phyloP scores from a whole-genome alignment of 1,140 invertebrate genomes.

The Dysdera silvatica region DNA sequence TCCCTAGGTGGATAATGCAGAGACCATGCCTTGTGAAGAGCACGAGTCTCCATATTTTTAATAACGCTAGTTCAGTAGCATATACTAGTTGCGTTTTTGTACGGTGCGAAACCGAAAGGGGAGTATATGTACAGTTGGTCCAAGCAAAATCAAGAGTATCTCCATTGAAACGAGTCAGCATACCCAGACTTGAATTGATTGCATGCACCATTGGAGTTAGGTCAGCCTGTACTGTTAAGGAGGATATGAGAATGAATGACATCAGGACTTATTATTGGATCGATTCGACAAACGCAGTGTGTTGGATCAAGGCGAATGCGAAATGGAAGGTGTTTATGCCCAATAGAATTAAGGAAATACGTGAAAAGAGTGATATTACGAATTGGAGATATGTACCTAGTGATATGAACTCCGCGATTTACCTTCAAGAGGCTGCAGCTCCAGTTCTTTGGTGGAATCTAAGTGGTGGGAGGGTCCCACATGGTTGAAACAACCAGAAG shows the following conservation, averaged over 20 bases:
- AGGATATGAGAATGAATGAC: neutral
- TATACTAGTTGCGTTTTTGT: neutral
- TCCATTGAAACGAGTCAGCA: conserved; percentile 18
- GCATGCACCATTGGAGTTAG: conserved; percentile 1
- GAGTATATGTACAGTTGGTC: neutral
- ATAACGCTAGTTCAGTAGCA: neutral
- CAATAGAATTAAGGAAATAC: conserved; percentile 14
- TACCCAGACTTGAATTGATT: conserved; percentile 22
- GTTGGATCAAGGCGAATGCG: conserved; percentile 15
- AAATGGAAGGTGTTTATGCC: conserved; percentile 9
- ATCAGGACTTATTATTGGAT: conserved; percentile 7
- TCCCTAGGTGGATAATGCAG: neutral
- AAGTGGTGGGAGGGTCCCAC: conserved; percentile 43
- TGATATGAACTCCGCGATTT: conserved; percentile 44
- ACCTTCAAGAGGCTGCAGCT: conserved; percentile 41
- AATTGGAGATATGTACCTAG: conserved; percentile 42
- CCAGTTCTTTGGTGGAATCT: neutral
- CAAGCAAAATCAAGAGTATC: conserved; percentile 18
- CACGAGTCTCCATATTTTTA: neutral
- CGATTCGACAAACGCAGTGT: conserved; percentile 5
- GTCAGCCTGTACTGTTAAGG: neutral
- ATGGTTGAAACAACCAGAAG: conserved; percentile 33
- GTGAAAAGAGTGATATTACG: neutral
- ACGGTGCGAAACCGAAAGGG: neutral
- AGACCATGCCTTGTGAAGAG: neutral